phyloP scores from a whole-genome alignment of 1,140 invertebrate species.

The Philaenus spumarius region DNA sequence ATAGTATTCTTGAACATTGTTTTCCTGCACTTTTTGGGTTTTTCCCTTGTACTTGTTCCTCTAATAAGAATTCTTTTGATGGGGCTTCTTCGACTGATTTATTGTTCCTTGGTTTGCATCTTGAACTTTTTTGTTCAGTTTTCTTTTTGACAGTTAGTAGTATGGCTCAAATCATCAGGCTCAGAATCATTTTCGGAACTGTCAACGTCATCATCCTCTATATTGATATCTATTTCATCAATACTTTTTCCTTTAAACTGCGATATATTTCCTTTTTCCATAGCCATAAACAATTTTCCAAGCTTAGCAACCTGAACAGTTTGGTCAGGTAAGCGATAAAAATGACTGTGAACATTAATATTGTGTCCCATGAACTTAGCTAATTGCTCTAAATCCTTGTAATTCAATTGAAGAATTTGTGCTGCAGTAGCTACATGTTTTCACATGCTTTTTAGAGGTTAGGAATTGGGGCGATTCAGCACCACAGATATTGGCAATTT shows the following conservation, averaged over 20 bases:
- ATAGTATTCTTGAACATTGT: no score
- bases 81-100: no score
- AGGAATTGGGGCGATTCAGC: not conserved
- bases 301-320: not conserved
- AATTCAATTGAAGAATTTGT: not conserved
- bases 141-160: no score
- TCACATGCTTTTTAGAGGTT: not conserved
- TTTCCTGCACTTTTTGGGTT: no score
- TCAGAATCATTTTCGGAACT: no score
- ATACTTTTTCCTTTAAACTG: not conserved
- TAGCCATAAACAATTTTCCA: not conserved
- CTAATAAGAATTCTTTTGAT: no score
- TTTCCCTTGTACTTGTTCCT: no score
- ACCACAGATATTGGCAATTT: not conserved
- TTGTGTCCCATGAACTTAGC: not conserved
- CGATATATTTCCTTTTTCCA: not conserved
- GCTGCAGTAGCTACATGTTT: not conserved
- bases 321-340: slow-evolving; percentile 1
- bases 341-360: not conserved
- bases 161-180: no score
- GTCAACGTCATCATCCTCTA: not conserved
- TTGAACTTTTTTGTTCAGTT: no score
- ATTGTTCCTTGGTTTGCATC: no score
- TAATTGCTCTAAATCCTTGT: not conserved
- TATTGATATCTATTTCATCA: not conserved